These are phyloP conservation scores for Polylopha cassiicola DNA, from an alignment of 2,888 invertebrate species.

Conservation along the genomic window DNA sequence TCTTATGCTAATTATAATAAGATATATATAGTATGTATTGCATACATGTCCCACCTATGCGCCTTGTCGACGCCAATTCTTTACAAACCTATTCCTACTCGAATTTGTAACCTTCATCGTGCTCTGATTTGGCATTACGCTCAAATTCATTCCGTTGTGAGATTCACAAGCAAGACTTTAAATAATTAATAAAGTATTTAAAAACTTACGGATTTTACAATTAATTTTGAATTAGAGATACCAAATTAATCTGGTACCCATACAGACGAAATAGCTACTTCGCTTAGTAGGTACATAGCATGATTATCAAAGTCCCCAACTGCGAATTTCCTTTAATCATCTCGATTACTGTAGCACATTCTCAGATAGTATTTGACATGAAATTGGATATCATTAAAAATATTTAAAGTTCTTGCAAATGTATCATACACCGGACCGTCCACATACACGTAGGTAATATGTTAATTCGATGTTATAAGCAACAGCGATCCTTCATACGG, in stretches of 20 bases:
- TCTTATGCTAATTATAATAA: conserved; percentile 7
- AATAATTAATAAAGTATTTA: background rate
- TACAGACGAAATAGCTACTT: no score
- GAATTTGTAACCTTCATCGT: conserved; percentile 76
- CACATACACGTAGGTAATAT: conserved; percentile 42
- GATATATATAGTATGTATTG: conserved; percentile 47
- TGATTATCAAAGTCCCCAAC: no score
- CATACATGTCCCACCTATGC: conserved; percentile 69
- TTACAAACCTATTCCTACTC: conserved; percentile 60
- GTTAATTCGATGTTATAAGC: conserved; percentile 39
- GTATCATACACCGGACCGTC: conserved; percentile 42
- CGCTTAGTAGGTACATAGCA: no score
- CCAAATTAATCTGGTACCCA: no score
- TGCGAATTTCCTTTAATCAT: no score
- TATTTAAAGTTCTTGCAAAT: no score
- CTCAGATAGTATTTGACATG: no score
- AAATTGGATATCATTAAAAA: no score
- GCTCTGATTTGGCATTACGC: conserved; percentile 60
- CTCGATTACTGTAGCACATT: no score
- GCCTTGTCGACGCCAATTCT: conserved; percentile 39
- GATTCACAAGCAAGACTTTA: conserved; percentile 35
- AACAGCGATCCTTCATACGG: conserved; percentile 1
- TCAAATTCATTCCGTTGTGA: conserved; percentile 46
- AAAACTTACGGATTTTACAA: no score
- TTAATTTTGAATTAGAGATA: no score